Percentiles rank a stretch among this genome's conserved stretches.
These are phyloP conservation scores for Drosophila macrothrix DNA, from an alignment of 2,888 invertebrate genomes.

Conservation along the genomic window DNA sequence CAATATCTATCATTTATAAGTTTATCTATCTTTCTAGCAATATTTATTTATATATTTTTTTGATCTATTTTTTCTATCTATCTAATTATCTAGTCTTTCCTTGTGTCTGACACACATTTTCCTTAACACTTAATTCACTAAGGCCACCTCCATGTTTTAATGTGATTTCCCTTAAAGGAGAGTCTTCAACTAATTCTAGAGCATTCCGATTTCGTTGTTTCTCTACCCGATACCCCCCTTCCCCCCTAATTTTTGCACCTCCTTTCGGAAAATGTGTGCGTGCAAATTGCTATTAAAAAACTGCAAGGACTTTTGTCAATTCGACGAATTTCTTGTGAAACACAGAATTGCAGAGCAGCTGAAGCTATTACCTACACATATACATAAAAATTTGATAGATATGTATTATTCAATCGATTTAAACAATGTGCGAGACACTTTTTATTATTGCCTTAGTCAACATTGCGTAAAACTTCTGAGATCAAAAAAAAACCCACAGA, in stretches of 20 bases:
- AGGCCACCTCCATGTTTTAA: not conserved
- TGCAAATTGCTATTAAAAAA: conserved; percentile 67
- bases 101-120: not conserved
- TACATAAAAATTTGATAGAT: not conserved
- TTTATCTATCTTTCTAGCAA: no score
- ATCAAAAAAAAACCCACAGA: conserved; percentile 11
- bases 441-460: conserved; percentile 24
- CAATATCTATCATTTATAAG: not conserved
- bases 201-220: conserved; percentile 5
- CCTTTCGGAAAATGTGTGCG: conserved; percentile 55
- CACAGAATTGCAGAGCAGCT: conserved; percentile 18
- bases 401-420: conserved; percentile 40
- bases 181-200: not conserved
- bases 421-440: conserved; percentile 29
- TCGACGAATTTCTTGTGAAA: conserved; percentile 66
- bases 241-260: no score
- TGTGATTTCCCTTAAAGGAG: not conserved
- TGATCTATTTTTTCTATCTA: not conserved
- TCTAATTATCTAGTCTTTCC: not conserved
- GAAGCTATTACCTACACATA: conserved; percentile 24
- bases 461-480: conserved; percentile 39
- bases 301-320: conserved; percentile 67
- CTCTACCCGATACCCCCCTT: not conserved
- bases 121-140: not conserved
- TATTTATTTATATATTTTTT: no score